A percentile compares a stretch with the other conserved stretches of the same genome.
Conservation (phyloP, 92 coral and sea anemone genomes). For the Pocillopora grandis region DNA sequence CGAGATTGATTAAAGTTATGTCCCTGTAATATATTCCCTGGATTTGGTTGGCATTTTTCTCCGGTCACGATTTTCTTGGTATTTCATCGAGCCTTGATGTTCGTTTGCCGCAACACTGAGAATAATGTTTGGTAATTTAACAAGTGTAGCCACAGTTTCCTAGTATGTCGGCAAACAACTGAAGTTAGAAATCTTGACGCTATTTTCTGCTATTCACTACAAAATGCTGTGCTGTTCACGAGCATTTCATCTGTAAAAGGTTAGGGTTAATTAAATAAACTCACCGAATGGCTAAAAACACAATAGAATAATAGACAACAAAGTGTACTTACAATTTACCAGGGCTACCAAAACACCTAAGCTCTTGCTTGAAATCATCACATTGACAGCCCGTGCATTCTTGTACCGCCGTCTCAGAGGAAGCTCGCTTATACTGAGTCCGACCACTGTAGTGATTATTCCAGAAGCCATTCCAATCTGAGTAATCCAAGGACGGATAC, state of each 20-base stretch:
- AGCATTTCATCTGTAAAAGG: background rate
- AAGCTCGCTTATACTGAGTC: conserved; percentile 6
- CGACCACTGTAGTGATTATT: conserved; percentile 32
- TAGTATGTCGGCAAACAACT: background rate
- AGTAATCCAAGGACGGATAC: conserved; percentile 23
- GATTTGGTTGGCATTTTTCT: too few species aligned
- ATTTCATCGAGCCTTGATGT: too few species aligned
- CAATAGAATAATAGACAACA: background rate
- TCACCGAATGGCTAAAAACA: background rate
- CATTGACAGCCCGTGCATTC: conserved; percentile 32
- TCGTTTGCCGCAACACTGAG: too few species aligned
- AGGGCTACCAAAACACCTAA: conserved; percentile 22
- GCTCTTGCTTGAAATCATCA: conserved; percentile 9
- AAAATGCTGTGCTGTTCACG: background rate
- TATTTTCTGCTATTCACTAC: background rate
- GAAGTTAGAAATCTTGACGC: background rate
- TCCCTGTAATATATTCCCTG: too few species aligned
- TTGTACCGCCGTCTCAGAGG: conserved; percentile 8
- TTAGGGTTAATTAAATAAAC: background rate
- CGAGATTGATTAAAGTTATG: too few species aligned
- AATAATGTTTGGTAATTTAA: background rate
- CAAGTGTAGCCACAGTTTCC: background rate
- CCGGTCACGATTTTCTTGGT: too few species aligned
- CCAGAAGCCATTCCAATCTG: conserved; percentile 51
- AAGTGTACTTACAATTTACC: conserved; percentile 31